Evolutionary conservation across 2,888 invertebrate species (phyloP).

Genomic region (Rutpela maculata): DNA sequence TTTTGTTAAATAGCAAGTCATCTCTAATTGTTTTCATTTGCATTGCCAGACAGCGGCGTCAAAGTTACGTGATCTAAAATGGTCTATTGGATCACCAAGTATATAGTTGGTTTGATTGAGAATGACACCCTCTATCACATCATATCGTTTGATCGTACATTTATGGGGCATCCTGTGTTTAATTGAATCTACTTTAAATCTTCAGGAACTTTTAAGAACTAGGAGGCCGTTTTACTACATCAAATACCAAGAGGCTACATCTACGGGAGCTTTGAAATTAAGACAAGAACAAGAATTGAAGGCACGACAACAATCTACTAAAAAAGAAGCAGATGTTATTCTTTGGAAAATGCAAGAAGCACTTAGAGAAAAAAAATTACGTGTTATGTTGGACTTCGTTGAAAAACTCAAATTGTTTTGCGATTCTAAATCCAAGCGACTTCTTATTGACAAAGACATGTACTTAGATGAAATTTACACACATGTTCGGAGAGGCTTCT

Average conservation of each 20-base stretch:
- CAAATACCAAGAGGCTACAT: constrained; percentile 68
- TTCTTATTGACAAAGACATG: constrained; percentile 71
- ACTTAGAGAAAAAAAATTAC: constrained; percentile 59
- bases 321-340: constrained; percentile 70
- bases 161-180: too few relatives aligned
- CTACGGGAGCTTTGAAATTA: constrained; percentile 65
- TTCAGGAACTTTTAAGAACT: constrained; percentile 71
- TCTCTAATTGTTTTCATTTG: too few relatives aligned
- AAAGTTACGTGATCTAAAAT: too few relatives aligned
- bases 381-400: constrained; percentile 63
- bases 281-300: constrained; percentile 67
- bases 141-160: too few relatives aligned
- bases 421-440: constrained; percentile 69
- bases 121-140: too few relatives aligned
- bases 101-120: too few relatives aligned
- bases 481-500: constrained; percentile 72
- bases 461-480: constrained; percentile 72
- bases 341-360: constrained; percentile 67
- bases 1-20: too few relatives aligned
- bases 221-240: constrained; percentile 74
- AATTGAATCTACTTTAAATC: not conserved
- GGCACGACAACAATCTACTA: constrained; percentile 66
- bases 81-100: too few relatives aligned
- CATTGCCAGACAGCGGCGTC: too few relatives aligned
- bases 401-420: constrained; percentile 73